Evolutionary conservation across 2,113 vertebrate genomes (phyloP), one percentile per base, ranked within the genome.

Genomic region (Formicarius rufipectus): DNA sequence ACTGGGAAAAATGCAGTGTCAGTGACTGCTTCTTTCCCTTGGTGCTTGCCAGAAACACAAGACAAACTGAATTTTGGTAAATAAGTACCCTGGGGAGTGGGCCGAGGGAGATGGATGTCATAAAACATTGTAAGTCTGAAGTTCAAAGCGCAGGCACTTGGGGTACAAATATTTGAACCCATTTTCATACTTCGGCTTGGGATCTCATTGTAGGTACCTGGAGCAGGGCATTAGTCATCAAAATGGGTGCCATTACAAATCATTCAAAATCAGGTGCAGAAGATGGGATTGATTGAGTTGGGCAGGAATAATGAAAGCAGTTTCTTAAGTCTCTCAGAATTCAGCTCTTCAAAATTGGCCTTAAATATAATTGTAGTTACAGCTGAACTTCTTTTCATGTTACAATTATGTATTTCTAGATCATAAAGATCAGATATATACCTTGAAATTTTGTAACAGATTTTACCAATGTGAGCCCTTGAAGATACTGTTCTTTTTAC

Each of bases 401-500:
- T 35, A 80, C 14, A 81, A 49, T 44, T 47, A 67, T 20, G 14
- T 60, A 62, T 50, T 69, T 91, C 49, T 67, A 6, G 73, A 58
- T 73, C 35, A 55, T 64, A 69, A 6, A 82, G 59, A 68, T 62
- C 59, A 91, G 45, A 53, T 55, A 93, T 21, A 63, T 60, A 76
- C 31, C 24, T 63, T 66, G 58, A 21, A 50, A 89, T 88, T 75
- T 94, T 58, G 39, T 72, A 84, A 73, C 50, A 78, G 27, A 84
- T 81, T 67, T 78, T 78, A 84, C 90, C 84, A 88, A 52, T 21
- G 56, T 72, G 79, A 89, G 62, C 80, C 23, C 83, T 90, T 87
- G 76, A 84, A 94, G 69, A 63, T 81, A 87, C 62, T 84, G 83
- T 55, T 95, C 73, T 91, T 91, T 94, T 97, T 93, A 93, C 64